Conservation (phyloP, 1,140 invertebrate species). For the Sogatella furcifera region DNA sequence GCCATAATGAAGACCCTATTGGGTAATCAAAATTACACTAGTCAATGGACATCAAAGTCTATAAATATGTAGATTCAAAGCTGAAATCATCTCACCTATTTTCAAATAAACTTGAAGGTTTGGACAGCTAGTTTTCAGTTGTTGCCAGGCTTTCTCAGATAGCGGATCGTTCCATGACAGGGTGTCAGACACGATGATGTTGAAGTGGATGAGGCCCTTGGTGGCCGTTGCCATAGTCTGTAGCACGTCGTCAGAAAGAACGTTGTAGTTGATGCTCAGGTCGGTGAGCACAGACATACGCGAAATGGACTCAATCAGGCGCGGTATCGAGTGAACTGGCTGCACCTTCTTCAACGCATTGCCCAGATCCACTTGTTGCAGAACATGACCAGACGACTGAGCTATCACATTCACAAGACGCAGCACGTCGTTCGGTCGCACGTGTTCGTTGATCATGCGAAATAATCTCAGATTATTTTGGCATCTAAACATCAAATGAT, state of each 20-base stretch:
- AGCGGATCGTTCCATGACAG: not conserved
- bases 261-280: not conserved
- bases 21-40: too few species aligned
- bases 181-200: not conserved
- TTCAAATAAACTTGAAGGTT: not conserved
- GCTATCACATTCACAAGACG: not conserved
- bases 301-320: not conserved
- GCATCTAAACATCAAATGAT: not conserved
- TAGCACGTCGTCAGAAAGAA: not conserved
- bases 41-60: too few species aligned
- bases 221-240: not conserved
- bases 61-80: too few species aligned
- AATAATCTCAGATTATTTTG: not conserved
- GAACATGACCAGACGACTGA: not conserved
- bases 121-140: not conserved
- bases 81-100: not conserved
- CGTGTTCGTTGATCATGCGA: not conserved
- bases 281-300: not conserved
- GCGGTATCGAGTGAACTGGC: not conserved
- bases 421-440: not conserved
- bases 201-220: not conserved
- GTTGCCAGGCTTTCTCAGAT: not conserved
- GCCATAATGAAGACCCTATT: too few species aligned
- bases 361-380: not conserved
- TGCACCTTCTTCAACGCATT: not conserved